Evolutionary conservation across 1,140 invertebrate genomes (phyloP), one percentile per base, ranked within the genome.

Genomic region (Atta cephalotes): DNA sequence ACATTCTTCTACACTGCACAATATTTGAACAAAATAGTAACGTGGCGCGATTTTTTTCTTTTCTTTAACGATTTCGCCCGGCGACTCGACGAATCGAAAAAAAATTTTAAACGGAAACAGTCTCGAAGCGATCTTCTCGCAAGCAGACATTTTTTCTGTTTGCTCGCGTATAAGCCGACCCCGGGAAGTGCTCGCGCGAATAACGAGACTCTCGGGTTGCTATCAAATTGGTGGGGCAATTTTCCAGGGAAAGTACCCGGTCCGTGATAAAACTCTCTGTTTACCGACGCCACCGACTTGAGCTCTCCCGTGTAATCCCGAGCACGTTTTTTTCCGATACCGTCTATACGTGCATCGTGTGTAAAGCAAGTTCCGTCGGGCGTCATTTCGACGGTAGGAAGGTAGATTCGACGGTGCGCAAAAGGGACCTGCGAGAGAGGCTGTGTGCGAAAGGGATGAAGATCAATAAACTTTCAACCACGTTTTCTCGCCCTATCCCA

Each of bases 251-350:
- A 86, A 82, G 51, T 68, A 71, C 31, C 78, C 53, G 77, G 77
- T 39, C 65, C 65, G 77, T 70, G 85, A 86, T 86, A 86, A 86
- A 86, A 63, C 68, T 86, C 79, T 53, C 76, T 87, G 86, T 87
- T 87, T 87, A 74, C 70, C 68, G 68, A 82, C 85, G 85, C 62
- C 85, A 63, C 45, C 77, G 76, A 79, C 62, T 80, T 80, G 74
- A 87, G 80, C 80, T 53, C 86, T 72, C 68, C 81, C 60, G 70
- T 80, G 81, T 79, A 71, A 71, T 71, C 71, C 60, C 70, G 60
- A 51, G 86, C 80, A 87, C 80, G 86, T 87, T 87, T 87, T 84
- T 85, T 87, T 62, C 56, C 68, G 63, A 70, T 81, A 81, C 77
- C 80, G 70, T 84, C 71, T 84, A 84, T 84, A 84, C 80, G 80